Percentiles rank a stretch among this genome's conserved stretches.
phyloP scores from a whole-genome alignment of 2,113 vertebrate species.

The Euleptes europaea region DNA sequence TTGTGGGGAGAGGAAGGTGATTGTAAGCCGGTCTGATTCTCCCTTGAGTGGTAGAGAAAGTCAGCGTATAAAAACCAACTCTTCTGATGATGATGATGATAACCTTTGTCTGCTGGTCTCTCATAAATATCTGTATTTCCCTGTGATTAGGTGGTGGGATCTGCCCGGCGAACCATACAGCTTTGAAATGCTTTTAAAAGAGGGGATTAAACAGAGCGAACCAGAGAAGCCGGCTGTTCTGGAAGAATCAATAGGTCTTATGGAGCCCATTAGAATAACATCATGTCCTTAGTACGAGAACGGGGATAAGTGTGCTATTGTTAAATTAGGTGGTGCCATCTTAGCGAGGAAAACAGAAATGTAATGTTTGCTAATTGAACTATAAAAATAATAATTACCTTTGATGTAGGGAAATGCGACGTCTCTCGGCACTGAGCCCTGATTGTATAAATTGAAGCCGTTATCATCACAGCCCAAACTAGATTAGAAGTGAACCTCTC shows the following conservation, averaged over 20 bases:
- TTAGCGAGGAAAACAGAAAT: constrained; percentile 70
- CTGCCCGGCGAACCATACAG: neutral
- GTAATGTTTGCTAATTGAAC: constrained; percentile 76
- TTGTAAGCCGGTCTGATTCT: no score
- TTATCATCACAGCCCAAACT: constrained; percentile 65
- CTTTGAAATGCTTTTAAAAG: constrained; percentile 27
- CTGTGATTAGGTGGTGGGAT: neutral
- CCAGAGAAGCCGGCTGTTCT: constrained; percentile 38
- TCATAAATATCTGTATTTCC: constrained; percentile 4
- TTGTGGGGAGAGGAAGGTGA: no score
- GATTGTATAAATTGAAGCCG: constrained; percentile 69
- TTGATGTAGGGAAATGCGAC: constrained; percentile 67
- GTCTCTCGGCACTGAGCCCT: constrained; percentile 66
- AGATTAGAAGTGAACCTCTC: constrained; percentile 62
- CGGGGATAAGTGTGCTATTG: constrained; percentile 59
- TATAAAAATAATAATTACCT: constrained; percentile 79
- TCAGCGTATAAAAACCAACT: no score
- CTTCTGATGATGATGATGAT: no score
- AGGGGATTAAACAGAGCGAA: constrained; percentile 51
- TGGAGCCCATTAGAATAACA: constrained; percentile 64
- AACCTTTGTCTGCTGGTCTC: neutral
- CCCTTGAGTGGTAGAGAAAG: no score
- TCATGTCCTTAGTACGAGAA: constrained; percentile 56
- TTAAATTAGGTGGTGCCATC: constrained; percentile 63
- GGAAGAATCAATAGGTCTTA: constrained; percentile 61